phyloP scores from a whole-genome alignment of 2,797 vertebrate genomes.

The Arnoldichthys spilopterus region DNA sequence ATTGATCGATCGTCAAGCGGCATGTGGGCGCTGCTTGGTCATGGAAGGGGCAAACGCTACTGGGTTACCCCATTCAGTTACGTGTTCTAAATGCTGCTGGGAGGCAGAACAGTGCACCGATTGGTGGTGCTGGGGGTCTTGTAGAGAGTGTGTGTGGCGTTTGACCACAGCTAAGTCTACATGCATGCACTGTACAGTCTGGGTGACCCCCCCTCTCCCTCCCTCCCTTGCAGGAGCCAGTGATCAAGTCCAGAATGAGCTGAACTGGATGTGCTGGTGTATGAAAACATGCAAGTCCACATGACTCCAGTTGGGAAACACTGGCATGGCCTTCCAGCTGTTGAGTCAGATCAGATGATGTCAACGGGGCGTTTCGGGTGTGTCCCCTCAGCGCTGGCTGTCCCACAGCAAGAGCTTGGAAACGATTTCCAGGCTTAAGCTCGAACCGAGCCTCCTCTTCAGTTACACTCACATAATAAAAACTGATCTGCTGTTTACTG shows the following conservation, averaged over 20 bases:
- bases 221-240: no score
- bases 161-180: no score
- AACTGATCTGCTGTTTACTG: no score
- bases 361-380: conserved; percentile 76
- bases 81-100: conserved; percentile 15
- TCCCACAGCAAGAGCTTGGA: neutral
- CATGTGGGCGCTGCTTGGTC: conserved; percentile 56
- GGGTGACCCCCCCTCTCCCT: no score
- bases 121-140: no score
- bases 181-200: no score
- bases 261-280: neutral
- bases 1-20: neutral
- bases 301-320: neutral
- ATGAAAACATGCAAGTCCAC: neutral
- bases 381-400: conserved; percentile 59
- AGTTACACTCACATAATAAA: no score
- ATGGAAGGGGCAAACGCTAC: conserved; percentile 66
- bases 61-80: conserved; percentile 65
- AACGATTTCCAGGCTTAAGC: neutral
- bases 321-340: conserved; percentile 65
- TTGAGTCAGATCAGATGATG: conserved; percentile 77
- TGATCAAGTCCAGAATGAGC: neutral
- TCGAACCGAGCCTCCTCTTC: neutral
- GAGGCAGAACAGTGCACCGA: conserved; percentile 51
- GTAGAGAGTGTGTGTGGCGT: no score